Conservation (phyloP, 2,888 invertebrate species). For the Steinernema hermaphroditum region DNA sequence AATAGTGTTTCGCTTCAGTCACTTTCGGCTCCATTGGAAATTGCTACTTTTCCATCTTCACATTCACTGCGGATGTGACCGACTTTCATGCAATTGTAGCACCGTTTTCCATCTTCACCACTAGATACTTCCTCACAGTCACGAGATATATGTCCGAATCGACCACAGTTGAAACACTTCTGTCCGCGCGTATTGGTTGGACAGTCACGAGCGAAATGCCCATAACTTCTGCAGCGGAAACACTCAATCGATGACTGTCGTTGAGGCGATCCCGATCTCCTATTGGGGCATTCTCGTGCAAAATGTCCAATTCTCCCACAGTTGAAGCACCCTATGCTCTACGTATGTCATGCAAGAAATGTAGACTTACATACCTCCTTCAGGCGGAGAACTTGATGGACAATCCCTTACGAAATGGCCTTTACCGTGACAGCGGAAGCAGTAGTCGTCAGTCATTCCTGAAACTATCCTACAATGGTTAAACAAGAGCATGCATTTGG, state of each 20-base stretch:
- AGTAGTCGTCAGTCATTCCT: slow-evolving; percentile 37
- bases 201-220: slow-evolving; percentile 61
- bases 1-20: no score
- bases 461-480: no score
- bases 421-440: slow-evolving; percentile 56
- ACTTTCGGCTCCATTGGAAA: no score
- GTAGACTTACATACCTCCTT: slow-evolving; percentile 9
- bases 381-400: slow-evolving; percentile 35
- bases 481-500: neutral
- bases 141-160: slow-evolving; percentile 55
- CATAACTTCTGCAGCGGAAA: slow-evolving; percentile 39
- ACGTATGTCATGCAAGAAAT: neutral
- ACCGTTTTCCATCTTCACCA: slow-evolving; percentile 72
- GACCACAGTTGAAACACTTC: slow-evolving; percentile 60
- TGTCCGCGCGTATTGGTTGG: slow-evolving; percentile 43
- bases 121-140: slow-evolving; percentile 43
- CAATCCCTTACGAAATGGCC: slow-evolving; percentile 58
- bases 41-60: no score
- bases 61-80: slow-evolving; percentile 81
- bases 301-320: slow-evolving; percentile 49
- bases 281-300: slow-evolving; percentile 57
- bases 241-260: neutral
- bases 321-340: slow-evolving; percentile 23
- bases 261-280: slow-evolving; percentile 21
- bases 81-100: slow-evolving; percentile 92